A percentile compares a stretch with the other conserved stretches of the same genome.
Conservation (phyloP, 2,797 vertebrate genomes). For the Schizopygopsis malacanthus region DNA sequence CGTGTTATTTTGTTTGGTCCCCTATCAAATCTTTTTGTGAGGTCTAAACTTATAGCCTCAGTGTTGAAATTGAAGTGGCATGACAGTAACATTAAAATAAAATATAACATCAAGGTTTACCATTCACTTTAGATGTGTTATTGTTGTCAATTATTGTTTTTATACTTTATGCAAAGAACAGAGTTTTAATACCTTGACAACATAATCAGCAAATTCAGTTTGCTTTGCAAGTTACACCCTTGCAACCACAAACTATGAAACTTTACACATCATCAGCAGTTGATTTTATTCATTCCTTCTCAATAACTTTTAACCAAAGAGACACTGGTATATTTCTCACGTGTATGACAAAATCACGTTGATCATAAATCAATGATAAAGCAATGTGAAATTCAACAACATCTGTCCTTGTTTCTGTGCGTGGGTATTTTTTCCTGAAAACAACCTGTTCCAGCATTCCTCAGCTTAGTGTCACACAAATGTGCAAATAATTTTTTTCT, state of each 20-base stretch:
- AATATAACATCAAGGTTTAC: neutral
- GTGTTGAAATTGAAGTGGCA: neutral
- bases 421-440: constrained; percentile 64
- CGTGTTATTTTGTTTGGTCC: constrained; percentile 20
- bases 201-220: neutral
- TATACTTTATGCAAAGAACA: neutral
- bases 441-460: constrained; percentile 65
- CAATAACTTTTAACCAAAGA: neutral
- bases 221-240: neutral
- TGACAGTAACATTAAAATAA: neutral
- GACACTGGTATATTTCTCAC: neutral
- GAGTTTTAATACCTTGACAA: neutral
- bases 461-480: constrained; percentile 55
- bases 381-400: neutral
- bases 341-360: neutral
- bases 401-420: constrained; percentile 16
- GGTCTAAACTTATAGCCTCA: constrained; percentile 25
- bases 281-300: neutral
- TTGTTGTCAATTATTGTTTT: neutral
- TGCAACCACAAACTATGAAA: neutral
- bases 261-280: neutral
- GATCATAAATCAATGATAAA: neutral
- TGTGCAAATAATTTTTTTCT: constrained; percentile 39
- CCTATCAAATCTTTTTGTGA: constrained; percentile 13
- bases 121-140: neutral